Conservation (phyloP, 2,113 vertebrate species). For the Coptodon rendalli region DNA sequence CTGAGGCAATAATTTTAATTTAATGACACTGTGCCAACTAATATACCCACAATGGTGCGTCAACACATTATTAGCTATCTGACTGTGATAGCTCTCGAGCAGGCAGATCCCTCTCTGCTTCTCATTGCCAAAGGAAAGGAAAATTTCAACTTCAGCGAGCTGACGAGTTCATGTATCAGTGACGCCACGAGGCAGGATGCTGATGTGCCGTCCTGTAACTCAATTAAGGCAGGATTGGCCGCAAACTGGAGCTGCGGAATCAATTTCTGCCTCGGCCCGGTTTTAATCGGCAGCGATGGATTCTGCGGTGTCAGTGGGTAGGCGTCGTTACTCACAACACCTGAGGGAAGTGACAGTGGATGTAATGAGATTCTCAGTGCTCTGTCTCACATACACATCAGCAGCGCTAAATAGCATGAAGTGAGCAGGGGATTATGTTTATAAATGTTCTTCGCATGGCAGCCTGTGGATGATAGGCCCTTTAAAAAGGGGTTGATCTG, state of each 20-base stretch:
- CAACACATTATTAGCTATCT: background rate
- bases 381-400: conserved; percentile 17
- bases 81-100: background rate
- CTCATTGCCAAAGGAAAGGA: background rate
- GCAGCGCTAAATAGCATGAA: conserved; percentile 12
- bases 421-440: background rate
- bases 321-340: conserved; percentile 42
- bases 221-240: conserved; percentile 40
- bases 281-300: conserved; percentile 35
- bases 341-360: conserved; percentile 52
- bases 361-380: conserved; percentile 46
- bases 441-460: background rate
- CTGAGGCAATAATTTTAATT: background rate
- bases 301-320: conserved; percentile 33
- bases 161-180: background rate
- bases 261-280: conserved; percentile 30
- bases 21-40: background rate
- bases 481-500: background rate
- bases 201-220: conserved; percentile 34
- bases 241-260: conserved; percentile 47
- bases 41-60: background rate
- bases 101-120: background rate
- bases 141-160: background rate
- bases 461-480: background rate
- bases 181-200: conserved; percentile 4